Percentiles rank a stretch among this genome's conserved stretches.
These are phyloP conservation scores for Astreopora myriophthalma DNA, from an alignment of 64 coral and sea anemone genomes.

Conservation along the genomic window DNA sequence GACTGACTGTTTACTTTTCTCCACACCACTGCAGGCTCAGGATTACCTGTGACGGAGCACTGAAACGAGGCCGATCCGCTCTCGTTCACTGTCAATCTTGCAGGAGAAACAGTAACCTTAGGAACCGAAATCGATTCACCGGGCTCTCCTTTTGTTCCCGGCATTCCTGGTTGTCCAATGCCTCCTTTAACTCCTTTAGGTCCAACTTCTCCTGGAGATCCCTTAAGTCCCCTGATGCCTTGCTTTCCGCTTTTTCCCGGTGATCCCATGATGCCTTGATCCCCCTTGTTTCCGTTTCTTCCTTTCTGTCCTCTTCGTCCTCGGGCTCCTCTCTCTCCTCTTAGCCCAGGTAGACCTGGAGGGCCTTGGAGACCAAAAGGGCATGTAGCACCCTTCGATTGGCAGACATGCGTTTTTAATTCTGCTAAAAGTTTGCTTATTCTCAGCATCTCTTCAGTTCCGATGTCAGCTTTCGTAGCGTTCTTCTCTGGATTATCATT, in stretches of 20 bases:
- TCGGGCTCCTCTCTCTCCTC: background rate
- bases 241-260: conserved; percentile 10
- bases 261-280: conserved; percentile 15
- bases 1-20: conserved; percentile 38
- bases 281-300: conserved; percentile 7
- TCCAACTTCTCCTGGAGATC: background rate
- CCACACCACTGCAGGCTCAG: conserved; percentile 31
- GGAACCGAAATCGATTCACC: background rate
- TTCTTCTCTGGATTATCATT: background rate
- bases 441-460: background rate
- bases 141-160: conserved; percentile 39
- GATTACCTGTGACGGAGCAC: conserved; percentile 63
- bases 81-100: conserved; percentile 15
- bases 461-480: background rate
- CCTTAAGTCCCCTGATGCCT: background rate
- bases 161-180: background rate
- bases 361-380: background rate
- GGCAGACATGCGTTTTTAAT: background rate
- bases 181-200: background rate
- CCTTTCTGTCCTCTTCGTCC: conserved; percentile 5
- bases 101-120: background rate
- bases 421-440: too few relatives aligned
- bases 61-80: background rate
- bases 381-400: background rate
- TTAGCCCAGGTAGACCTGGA: background rate